Evolutionary conservation across 1,140 invertebrate genomes (phyloP).

Genomic region (Agrilus planipennis): DNA sequence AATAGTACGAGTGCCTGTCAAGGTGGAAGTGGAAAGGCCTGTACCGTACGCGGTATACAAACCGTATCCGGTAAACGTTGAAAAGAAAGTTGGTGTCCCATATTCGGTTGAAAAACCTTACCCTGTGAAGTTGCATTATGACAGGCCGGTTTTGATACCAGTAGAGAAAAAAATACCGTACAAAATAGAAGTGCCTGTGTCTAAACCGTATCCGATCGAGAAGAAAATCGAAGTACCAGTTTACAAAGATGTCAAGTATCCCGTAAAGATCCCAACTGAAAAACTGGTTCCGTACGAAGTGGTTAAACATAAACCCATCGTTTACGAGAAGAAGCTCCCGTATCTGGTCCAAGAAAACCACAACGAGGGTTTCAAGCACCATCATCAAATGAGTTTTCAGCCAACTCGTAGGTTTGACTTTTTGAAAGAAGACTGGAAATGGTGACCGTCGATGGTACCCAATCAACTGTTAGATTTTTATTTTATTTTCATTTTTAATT

Average conservation of each 20-base stretch:
- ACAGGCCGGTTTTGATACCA: conserved; percentile 21
- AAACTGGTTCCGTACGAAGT: conserved; percentile 55
- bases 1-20: conserved; percentile 43
- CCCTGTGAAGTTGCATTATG: conserved; percentile 10
- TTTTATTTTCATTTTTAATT: too few relatives aligned
- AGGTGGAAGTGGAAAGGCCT: conserved; percentile 28
- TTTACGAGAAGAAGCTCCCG: conserved; percentile 39
- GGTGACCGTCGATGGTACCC: too few relatives aligned
- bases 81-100: conserved; percentile 35
- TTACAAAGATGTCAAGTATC: conserved; percentile 49
- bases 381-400: too few relatives aligned
- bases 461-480: too few relatives aligned
- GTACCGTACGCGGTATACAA: conserved; percentile 10
- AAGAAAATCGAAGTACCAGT: conserved; percentile 42
- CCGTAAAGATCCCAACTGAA: conserved; percentile 48
- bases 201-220: conserved; percentile 26
- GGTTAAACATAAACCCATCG: conserved; percentile 48
- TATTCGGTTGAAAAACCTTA: conserved; percentile 17
- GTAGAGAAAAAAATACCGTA: conserved; percentile 33
- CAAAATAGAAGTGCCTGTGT: conserved; percentile 36
- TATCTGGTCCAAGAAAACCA: conserved; percentile 48
- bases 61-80: conserved; percentile 17
- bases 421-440: too few relatives aligned
- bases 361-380: too few relatives aligned
- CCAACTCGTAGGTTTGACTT: too few relatives aligned